Evolutionary conservation across 2,888 invertebrate species (phyloP).

Genomic region (Platerodrilus igneus): DNA sequence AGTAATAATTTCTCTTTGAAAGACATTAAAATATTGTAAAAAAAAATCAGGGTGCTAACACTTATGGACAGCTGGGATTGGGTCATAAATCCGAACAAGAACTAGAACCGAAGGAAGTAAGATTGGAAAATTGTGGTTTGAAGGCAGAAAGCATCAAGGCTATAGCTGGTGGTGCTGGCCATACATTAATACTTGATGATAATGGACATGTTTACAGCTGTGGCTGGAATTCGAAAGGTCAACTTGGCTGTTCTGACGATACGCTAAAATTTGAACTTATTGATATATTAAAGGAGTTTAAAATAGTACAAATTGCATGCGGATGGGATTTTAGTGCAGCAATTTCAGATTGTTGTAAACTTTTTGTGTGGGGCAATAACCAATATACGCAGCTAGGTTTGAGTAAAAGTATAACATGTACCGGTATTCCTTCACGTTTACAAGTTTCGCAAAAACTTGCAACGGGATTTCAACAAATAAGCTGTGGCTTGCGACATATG

Average conservation of each 20-base stretch:
- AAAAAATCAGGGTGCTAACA: slow-evolving; percentile 80
- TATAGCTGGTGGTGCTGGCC: slow-evolving; percentile 74
- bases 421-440: slow-evolving; percentile 45
- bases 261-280: slow-evolving; percentile 56
- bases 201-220: slow-evolving; percentile 68
- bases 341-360: slow-evolving; percentile 60
- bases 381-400: slow-evolving; percentile 71
- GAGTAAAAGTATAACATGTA: slow-evolving; percentile 45
- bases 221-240: slow-evolving; percentile 74
- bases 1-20: slow-evolving; percentile 21
- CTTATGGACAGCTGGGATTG: slow-evolving; percentile 74
- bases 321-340: slow-evolving; percentile 84
- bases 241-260: slow-evolving; percentile 58
- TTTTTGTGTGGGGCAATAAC: slow-evolving; percentile 83
- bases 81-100: slow-evolving; percentile 64
- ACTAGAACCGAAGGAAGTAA: slow-evolving; percentile 51
- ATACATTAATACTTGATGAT: slow-evolving; percentile 64
- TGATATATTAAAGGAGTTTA: slow-evolving; percentile 53
- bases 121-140: slow-evolving; percentile 39
- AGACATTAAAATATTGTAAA: too few relatives aligned
- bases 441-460: slow-evolving; percentile 47
- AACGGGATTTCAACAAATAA: slow-evolving; percentile 54
- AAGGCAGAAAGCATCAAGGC: slow-evolving; percentile 53
- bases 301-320: slow-evolving; percentile 61
- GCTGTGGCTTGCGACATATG: slow-evolving; percentile 67